Evolutionary conservation across 2,888 invertebrate genomes (phyloP), one percentile per base, ranked within the genome.

Genomic region (Dendrolimus pini): DNA sequence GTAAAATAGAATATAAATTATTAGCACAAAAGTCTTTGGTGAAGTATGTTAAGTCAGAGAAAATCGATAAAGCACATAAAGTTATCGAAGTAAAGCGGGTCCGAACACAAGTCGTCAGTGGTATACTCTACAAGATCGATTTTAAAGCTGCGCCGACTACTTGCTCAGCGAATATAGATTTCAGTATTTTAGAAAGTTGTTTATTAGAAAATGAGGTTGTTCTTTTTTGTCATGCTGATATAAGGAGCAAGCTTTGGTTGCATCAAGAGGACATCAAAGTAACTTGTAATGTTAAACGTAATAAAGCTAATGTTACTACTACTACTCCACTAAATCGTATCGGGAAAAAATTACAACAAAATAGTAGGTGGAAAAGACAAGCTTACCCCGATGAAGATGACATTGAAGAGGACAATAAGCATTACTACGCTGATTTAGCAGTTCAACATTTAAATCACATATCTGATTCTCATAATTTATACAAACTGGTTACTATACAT

Each of bases 231-330:
- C 65, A 83, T 41, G 72, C 93, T 52, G 66, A 77, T 58, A 84
- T 93, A 55, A 93, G 91, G 92, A 83, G 90, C 52, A 85, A 82
- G 52, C 89, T 92, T 8, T 93, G 93, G 93, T 53, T 90, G 41
- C 80, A 80, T 54, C 60, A 59, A 1, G 81, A 83, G 56, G 74
- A 83, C 52, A 78, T 83, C 58, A 68, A 78, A 54, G 80, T 90
- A 1, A 65, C 70, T 41, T 86, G 91, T 64, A 67, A 72, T 47
- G 53, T 60, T 8, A 61, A 55, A 7, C 63, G 62, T 61, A 59
- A 59, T 41, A 65, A 67, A 59, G 41, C 12, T 18, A 56, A 54
- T 52, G 52, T 59, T 14, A 61, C 57, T 18, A 52, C 57, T 18
- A 52, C n/a, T 18, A 41, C 41, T 41, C n/a, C 9, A 41, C 12